A percentile compares a stretch with the other conserved stretches of the same genome.
Conservation (phyloP, 2,888 invertebrate species). For the Eledona agricola region DNA sequence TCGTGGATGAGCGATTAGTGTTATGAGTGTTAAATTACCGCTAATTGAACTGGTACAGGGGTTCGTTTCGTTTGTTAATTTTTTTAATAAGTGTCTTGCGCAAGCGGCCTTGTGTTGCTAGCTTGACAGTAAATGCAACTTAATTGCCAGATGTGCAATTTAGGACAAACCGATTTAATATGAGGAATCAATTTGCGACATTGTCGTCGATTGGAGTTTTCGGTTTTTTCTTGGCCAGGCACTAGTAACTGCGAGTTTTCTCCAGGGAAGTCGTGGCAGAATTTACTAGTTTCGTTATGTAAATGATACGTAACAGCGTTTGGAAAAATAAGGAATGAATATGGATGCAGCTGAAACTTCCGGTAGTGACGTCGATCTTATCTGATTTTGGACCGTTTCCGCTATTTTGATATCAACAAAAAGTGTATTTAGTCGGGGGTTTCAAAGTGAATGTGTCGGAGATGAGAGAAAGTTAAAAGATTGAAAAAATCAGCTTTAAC, state of each 20-base stretch:
- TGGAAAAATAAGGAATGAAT: slow-evolving; percentile 8
- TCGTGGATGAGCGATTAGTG: slow-evolving; percentile 18
- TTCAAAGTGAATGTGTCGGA: too few relatives aligned
- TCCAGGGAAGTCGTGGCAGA: slow-evolving; percentile 5
- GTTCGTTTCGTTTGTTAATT: not conserved
- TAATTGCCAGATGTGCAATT: slow-evolving; percentile 4
- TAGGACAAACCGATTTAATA: too few relatives aligned
- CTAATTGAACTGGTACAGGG: not conserved
- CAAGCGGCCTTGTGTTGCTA: slow-evolving; percentile 11
- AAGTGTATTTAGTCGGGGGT: too few relatives aligned
- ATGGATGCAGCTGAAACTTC: slow-evolving; percentile 7
- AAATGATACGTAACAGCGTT: slow-evolving; percentile 7
- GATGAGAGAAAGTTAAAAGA: too few relatives aligned
- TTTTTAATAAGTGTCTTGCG: not conserved
- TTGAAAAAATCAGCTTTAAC: too few relatives aligned
- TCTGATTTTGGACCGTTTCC: not conserved
- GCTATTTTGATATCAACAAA: too few relatives aligned
- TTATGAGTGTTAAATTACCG: slow-evolving; percentile 4
- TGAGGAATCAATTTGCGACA: too few relatives aligned
- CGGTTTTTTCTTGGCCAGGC: too few relatives aligned
- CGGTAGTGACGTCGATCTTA: slow-evolving; percentile 2
- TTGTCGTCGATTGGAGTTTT: too few relatives aligned
- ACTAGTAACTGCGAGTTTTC: slow-evolving; percentile 6
- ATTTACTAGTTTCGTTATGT: slow-evolving; percentile 5
- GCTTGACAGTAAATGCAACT: too few relatives aligned